Evolutionary conservation across 2,113 vertebrate genomes (phyloP), one percentile per base, ranked within the genome.

Genomic region (Climacteris rufus): DNA sequence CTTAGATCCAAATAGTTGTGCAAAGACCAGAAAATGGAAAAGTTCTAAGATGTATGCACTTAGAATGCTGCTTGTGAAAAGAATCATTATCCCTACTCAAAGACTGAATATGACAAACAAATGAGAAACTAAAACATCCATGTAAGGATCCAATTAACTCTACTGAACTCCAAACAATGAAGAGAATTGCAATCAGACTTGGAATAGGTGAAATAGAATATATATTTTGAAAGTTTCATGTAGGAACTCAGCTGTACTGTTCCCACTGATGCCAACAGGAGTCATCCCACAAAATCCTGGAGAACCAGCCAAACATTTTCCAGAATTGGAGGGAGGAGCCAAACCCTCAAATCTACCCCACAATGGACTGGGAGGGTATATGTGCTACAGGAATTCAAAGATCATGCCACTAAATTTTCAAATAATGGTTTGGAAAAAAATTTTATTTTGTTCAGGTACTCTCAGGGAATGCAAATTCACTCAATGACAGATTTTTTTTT

Each of bases 171-270:
- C 68, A 50, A 72, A 78, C 30, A 78, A 71, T 60, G 44, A 92
- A 91, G 72, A 91, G 7, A 84, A 95, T 30, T 90, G 30, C 91
- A 81, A 91, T 83, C 80, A 83, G 37, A 64, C 53, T 87, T 74
- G 40, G 33, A 76, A 66, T 47, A 54, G 50, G 22, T 88, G 71
- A 42, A 92, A 27, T 56, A 25, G 31, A 88, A 71, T 31, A 82
- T 21, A 33, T 35, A 64, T 92, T 96, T 91, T 96, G 80, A 95
- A 96, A 96, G 60, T 4, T 69, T 84, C 85, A 84, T 47, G 25
- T 64, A 64, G 52, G 35, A 78, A 80, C 56, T 95, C 23, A 75
- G 57, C 16, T 76, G 21, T 88, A 14, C 10, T 81, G 5, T 87
- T 96, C 50, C 20, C 50, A 87, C 27, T 80, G 44, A 76, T 31